A percentile compares a stretch with the other conserved stretches of the same genome.
These are phyloP conservation scores for Parasteatoda lunata DNA, from an alignment of 2,888 invertebrate species.

Conservation along the genomic window DNA sequence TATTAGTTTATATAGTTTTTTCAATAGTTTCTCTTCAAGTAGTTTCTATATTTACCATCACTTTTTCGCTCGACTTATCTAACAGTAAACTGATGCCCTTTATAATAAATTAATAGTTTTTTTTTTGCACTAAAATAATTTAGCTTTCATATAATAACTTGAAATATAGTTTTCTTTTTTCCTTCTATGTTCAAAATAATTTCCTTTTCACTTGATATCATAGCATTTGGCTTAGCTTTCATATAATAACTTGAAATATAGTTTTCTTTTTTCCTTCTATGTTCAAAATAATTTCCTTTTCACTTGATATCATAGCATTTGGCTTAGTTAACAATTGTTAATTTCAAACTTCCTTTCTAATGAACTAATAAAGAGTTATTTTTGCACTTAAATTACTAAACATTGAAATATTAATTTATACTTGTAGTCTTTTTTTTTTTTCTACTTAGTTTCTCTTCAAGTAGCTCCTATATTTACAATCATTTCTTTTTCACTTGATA, in stretches of 20 bases:
- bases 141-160: too few relatives aligned
- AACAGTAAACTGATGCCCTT: too few relatives aligned
- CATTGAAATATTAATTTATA: constrained; percentile 14
- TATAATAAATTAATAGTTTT: too few relatives aligned
- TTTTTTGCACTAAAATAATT: too few relatives aligned
- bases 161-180: too few relatives aligned
- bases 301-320: constrained; percentile 43
- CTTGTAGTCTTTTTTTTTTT: constrained; percentile 41
- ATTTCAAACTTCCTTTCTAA: too few relatives aligned
- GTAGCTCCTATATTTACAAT: constrained; percentile 56
- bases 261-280: too few relatives aligned
- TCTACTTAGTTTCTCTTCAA: constrained; percentile 50
- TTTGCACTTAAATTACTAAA: neutral
- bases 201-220: constrained; percentile 50
- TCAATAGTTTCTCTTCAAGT: constrained; percentile 45
- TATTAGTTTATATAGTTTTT: constrained; percentile 34
- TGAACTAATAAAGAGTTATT: too few relatives aligned
- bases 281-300: constrained; percentile 29
- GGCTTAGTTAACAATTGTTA: constrained; percentile 32
- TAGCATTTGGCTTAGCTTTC: constrained; percentile 38
- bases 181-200: neutral
- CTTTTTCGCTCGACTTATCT: too few relatives aligned
- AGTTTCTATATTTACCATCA: constrained; percentile 49
- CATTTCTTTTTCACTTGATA: constrained; percentile 48
- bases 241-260: too few relatives aligned